A percentile compares a stretch with the other conserved stretches of the same genome.
phyloP scores from a whole-genome alignment of 2,888 invertebrate species.

The Sclerodermus sp. region DNA sequence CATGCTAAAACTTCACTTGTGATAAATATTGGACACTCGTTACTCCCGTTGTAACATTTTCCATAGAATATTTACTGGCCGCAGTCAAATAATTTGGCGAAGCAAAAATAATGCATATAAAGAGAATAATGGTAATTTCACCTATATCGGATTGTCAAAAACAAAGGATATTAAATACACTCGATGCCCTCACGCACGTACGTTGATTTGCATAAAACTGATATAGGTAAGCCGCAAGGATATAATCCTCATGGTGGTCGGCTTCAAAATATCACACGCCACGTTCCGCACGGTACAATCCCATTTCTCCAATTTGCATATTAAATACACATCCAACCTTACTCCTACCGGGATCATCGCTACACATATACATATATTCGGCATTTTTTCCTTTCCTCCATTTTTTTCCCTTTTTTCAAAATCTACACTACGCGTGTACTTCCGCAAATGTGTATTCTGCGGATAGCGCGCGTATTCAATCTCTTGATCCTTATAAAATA shows the following conservation, averaged over 20 bases:
- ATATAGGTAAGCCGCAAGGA: conserved; percentile 29
- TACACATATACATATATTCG: conserved; percentile 22
- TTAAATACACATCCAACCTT: conserved; percentile 39
- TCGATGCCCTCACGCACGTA: conserved; percentile 14
- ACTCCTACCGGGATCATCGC: conserved; percentile 7
- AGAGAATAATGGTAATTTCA: background rate
- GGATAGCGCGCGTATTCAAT: conserved; percentile 6
- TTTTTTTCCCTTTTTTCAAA: no score
- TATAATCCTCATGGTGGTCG: conserved; percentile 37
- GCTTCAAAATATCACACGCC: conserved; percentile 45
- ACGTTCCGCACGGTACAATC: conserved; percentile 42
- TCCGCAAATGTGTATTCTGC: background rate
- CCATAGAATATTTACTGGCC: no score
- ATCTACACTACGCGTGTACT: background rate
- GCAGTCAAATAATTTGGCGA: no score
- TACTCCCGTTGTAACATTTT: no score
- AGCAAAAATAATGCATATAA: no score
- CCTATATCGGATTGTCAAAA: conserved; percentile 14
- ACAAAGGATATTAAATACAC: conserved; percentile 27
- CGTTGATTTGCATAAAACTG: conserved; percentile 31
- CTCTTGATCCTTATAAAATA: background rate
- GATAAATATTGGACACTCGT: no score
- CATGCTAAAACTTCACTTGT: no score
- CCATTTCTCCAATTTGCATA: conserved; percentile 54
- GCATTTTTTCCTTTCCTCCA: background rate